A percentile compares a stretch with the other conserved stretches of the same genome.
Evolutionary conservation across 2,888 invertebrate species (phyloP).

Genomic region (Melieria picta): DNA sequence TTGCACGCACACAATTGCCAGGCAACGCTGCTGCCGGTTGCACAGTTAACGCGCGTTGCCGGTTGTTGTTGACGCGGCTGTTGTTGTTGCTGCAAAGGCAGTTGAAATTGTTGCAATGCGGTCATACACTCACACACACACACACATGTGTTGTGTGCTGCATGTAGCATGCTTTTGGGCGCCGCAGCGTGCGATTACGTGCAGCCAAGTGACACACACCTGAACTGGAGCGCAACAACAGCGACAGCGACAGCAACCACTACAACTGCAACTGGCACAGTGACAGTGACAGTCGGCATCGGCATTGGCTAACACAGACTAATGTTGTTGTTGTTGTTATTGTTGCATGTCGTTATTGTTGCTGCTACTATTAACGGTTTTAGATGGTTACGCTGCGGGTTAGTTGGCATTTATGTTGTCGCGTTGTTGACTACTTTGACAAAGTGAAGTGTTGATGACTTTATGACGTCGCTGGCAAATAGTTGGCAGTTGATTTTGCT

Average conservation of each 20-base stretch:
- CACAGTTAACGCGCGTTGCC: neutral
- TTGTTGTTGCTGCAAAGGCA: constrained; percentile 9
- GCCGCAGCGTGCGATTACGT: neutral
- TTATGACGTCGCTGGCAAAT: constrained; percentile 6
- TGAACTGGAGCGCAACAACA: constrained; percentile 29
- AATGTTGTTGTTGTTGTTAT: neutral
- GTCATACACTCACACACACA: neutral
- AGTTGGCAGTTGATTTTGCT: too few relatives aligned
- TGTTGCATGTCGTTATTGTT: neutral
- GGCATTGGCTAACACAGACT: neutral
- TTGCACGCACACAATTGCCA: neutral
- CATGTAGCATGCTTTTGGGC: constrained; percentile 5
- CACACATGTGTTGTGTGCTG: neutral
- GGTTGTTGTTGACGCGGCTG: neutral
- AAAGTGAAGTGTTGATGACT: constrained; percentile 21
- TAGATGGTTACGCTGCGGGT: too few relatives aligned
- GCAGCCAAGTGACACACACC: constrained; percentile 19
- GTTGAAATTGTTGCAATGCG: constrained; percentile 13
- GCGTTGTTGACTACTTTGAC: too few relatives aligned
- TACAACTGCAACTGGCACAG: neutral
- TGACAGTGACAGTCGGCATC: neutral
- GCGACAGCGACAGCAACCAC: neutral
- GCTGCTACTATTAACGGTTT: neutral
- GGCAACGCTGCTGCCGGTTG: neutral
- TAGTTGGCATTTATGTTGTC: too few relatives aligned